These are phyloP conservation scores for Lepidurus arcticus DNA, from an alignment of 1,140 invertebrate species.

Conservation along the genomic window DNA sequence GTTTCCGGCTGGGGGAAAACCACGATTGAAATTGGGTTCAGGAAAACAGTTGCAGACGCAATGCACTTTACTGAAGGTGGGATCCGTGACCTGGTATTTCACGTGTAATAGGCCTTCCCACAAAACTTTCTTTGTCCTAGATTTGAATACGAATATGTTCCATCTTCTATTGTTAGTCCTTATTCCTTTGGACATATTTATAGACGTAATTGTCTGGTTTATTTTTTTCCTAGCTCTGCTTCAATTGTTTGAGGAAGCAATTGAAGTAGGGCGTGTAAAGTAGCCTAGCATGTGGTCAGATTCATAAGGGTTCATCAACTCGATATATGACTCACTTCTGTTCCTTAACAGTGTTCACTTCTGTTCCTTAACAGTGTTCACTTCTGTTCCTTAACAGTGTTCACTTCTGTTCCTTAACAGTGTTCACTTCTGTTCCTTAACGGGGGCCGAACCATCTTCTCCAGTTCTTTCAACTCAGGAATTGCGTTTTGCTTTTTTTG, in stretches of 20 bases:
- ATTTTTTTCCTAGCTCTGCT: neutral
- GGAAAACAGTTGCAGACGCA: neutral
- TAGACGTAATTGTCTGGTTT: neutral
- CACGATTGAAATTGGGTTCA: neutral
- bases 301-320: neutral
- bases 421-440: too few relatives aligned
- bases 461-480: slow-evolving; percentile 3
- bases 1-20: neutral
- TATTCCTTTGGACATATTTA: neutral
- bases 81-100: neutral
- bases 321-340: too few relatives aligned
- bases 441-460: neutral
- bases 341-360: too few relatives aligned
- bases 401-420: too few relatives aligned
- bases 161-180: neutral
- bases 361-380: too few relatives aligned
- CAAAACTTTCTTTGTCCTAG: slow-evolving; percentile 10
- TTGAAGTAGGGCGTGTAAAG: slow-evolving; percentile 12
- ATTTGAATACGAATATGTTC: neutral
- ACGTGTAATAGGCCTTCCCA: neutral
- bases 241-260: neutral
- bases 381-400: too few relatives aligned
- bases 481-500: neutral
- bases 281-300: slow-evolving; percentile 2
- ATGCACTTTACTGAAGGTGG: neutral